Percentiles rank a stretch among this genome's conserved stretches.
Evolutionary conservation across 2,113 vertebrate species (phyloP).

Genomic region (Forbesichthys papilliferus): DNA sequence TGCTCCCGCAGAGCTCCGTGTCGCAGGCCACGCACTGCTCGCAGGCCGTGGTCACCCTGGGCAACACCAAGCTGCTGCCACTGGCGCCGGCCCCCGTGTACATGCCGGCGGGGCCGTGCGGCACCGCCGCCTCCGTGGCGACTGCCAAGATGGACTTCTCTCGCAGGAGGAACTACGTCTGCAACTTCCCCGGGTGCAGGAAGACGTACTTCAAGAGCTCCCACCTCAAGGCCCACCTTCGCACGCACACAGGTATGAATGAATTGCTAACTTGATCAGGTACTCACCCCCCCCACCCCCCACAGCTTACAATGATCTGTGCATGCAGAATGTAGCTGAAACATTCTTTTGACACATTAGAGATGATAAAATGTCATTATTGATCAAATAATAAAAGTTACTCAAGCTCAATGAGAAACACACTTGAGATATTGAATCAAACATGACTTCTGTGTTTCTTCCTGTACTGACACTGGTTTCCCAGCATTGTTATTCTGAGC

Average conservation of each 20-base stretch:
- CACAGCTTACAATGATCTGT: too few relatives aligned
- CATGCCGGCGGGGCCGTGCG: slow-evolving; percentile 80
- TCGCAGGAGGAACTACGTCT: slow-evolving; percentile 92
- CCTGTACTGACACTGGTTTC: slow-evolving; percentile 39
- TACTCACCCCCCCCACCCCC: too few relatives aligned
- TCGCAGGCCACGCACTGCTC: slow-evolving; percentile 74
- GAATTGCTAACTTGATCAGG: neutral
- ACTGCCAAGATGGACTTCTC: slow-evolving; percentile 88
- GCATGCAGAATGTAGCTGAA: too few relatives aligned
- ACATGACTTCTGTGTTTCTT: slow-evolving; percentile 18
- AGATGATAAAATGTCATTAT: too few relatives aligned
- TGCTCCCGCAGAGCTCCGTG: slow-evolving; percentile 85
- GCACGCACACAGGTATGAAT: slow-evolving; percentile 92
- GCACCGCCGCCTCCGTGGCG: slow-evolving; percentile 40
- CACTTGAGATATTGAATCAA: slow-evolving; percentile 8
- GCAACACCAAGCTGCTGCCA: slow-evolving; percentile 89
- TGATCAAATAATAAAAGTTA: too few relatives aligned
- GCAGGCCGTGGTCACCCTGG: slow-evolving; percentile 82
- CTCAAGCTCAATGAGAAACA: too few relatives aligned
- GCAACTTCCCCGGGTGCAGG: slow-evolving; percentile 90
- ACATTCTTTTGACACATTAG: neutral
- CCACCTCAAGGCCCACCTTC: slow-evolving; percentile 96
- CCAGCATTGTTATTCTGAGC: slow-evolving; percentile 15
- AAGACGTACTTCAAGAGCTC: slow-evolving; percentile 99
- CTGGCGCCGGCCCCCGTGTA: slow-evolving; percentile 92